These are phyloP conservation scores for Zaprionus taronus DNA, from an alignment of 1,140 invertebrate genomes.

Conservation along the genomic window DNA sequence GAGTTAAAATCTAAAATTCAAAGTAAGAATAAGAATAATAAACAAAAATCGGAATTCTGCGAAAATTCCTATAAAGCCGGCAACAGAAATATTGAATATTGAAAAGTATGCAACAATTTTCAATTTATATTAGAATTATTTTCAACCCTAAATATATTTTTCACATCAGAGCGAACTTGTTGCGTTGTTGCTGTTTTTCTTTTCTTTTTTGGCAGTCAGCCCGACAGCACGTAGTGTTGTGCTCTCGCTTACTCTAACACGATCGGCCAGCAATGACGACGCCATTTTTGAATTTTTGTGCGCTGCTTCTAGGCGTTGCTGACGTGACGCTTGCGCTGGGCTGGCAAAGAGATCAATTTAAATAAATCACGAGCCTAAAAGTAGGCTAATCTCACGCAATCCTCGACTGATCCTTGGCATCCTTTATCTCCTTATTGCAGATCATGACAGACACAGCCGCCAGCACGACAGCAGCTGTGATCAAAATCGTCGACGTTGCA, in stretches of 20 bases:
- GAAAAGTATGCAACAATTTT: slow-evolving; percentile 76
- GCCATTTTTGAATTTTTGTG: slow-evolving; percentile 64
- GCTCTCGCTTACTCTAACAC: slow-evolving; percentile 52
- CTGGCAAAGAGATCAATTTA: slow-evolving; percentile 58
- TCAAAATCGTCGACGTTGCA: slow-evolving; percentile 63
- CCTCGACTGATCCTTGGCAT: slow-evolving; percentile 48
- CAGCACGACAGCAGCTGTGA: background rate
- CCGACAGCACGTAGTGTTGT: slow-evolving; percentile 37
- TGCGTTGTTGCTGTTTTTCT: slow-evolving; percentile 41
- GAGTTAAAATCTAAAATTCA: slow-evolving; percentile 11
- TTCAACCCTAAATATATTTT: slow-evolving; percentile 72
- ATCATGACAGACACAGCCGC: slow-evolving; percentile 6
- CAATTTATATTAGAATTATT: slow-evolving; percentile 65
- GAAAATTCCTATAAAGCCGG: slow-evolving; percentile 42
- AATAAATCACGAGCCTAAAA: slow-evolving; percentile 72
- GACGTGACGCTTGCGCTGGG: slow-evolving; percentile 57
- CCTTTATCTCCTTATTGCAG: background rate
- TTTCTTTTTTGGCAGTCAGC: slow-evolving; percentile 30
- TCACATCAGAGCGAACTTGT: slow-evolving; percentile 61
- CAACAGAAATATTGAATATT: slow-evolving; percentile 63
- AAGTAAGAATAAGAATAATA: background rate
- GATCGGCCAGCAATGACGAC: slow-evolving; percentile 41
- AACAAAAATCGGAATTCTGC: background rate
- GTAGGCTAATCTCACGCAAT: slow-evolving; percentile 53
- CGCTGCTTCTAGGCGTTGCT: slow-evolving; percentile 82